Evolutionary conservation across 2,888 invertebrate species (phyloP).

Genomic region (Lymantria monacha): DNA sequence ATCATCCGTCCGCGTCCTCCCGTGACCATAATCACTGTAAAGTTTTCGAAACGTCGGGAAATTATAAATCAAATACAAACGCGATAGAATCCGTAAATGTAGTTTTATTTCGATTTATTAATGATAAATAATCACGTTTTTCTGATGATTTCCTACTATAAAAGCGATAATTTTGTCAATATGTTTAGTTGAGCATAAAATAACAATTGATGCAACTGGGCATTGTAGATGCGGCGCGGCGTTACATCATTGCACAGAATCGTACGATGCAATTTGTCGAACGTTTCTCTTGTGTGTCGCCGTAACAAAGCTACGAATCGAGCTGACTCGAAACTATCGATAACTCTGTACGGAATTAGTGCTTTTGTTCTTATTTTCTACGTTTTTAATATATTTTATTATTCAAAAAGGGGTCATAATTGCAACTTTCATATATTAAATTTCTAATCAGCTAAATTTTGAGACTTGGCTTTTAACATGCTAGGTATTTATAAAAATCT

Average conservation of each 20-base stretch:
- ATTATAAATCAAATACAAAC: no score
- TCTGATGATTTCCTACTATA: conserved; percentile 34
- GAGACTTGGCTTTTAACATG: no score
- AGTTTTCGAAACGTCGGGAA: no score
- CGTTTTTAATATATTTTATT: conserved; percentile 33
- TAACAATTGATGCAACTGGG: conserved; percentile 58
- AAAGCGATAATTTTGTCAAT: conserved; percentile 37
- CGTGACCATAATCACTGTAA: no score
- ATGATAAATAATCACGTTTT: no score
- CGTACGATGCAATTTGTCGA: conserved; percentile 69
- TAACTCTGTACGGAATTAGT: conserved; percentile 63
- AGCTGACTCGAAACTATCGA: conserved; percentile 67
- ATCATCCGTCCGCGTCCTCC: no score
- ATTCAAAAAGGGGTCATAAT: conserved; percentile 48
- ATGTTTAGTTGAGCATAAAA: conserved; percentile 60
- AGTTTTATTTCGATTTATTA: no score
- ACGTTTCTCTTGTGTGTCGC: conserved; percentile 69
- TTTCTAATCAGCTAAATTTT: conserved; percentile 57
- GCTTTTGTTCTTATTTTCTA: conserved; percentile 58
- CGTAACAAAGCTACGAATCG: conserved; percentile 64
- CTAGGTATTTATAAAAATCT: no score
- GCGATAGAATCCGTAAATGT: no score
- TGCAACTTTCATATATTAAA: conserved; percentile 42
- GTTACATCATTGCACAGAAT: conserved; percentile 18
- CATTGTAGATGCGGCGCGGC: conserved; percentile 42